Evolutionary conservation across 2,113 vertebrate species (phyloP), one percentile per base, ranked within the genome.

Genomic region (Seriola rivoliana): DNA sequence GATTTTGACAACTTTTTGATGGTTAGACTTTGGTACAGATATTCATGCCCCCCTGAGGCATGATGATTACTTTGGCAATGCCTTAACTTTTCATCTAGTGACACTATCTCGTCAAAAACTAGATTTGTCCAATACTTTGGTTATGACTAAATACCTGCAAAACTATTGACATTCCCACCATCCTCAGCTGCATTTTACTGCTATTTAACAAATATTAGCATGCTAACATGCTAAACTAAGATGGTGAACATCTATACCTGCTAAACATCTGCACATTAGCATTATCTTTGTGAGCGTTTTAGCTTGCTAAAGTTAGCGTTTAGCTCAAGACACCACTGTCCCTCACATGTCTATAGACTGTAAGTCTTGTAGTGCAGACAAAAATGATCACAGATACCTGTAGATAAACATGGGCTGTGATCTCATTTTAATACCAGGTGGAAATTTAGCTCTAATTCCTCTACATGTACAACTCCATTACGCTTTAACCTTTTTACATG

Each of bases 391-490:
- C 16, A n/a, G 17, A 66, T 38, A 44, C 32, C 48, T 64, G 48
- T 48, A 52, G 42, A 78, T 44, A 71, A 71, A 69, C 38, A 50
- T 8, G 4, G 0, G 9, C n/a, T 50, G 54, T 40, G 29, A 48
- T 70, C 25, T 65, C 29, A 32, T 64, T 64, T 55, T 29, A 82
- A 60, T 52, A 36, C 23, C 5, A 46, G 58, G 52, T 54, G 48
- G 48, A 48, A 77, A 80, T 38, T 25, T 58, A 71, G 48, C 34
- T 68, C 11, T 34, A 66, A 69, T 64, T 71, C 60, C 12, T 60
- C 55, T 44, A 38, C 44, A 85, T 11, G 8, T 38, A 50, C 17
- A 40, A 14, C 21, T 65, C 12, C 13, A 13, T 66, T n/a, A 12
- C 8, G 50, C 38, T 58, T 48, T 55, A 25, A 67, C 66, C 21